These are phyloP conservation scores for Corythaixoides concolor DNA, from an alignment of 2,113 vertebrate species.

Conservation along the genomic window DNA sequence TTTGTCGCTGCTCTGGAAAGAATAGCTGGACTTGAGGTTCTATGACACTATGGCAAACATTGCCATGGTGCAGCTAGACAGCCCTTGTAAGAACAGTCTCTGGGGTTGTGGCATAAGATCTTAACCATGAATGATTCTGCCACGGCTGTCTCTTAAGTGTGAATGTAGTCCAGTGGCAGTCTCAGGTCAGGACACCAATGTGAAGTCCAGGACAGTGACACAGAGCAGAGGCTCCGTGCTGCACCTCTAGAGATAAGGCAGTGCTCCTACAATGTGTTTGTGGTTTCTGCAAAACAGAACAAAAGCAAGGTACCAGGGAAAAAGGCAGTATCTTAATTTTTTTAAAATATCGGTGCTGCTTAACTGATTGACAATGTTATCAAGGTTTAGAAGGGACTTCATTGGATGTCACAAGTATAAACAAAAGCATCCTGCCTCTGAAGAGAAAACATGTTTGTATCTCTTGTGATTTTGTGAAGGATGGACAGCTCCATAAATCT, in stretches of 20 bases:
- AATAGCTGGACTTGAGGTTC: background rate
- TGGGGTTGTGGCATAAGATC: background rate
- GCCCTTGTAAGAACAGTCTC: background rate
- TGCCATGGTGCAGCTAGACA: background rate
- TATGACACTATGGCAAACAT: background rate
- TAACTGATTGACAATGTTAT: background rate
- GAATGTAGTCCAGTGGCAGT: background rate
- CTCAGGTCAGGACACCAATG: background rate
- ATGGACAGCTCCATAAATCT: fast-evolving
- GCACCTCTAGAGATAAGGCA: background rate
- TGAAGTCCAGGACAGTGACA: background rate
- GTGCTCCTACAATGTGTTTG: background rate
- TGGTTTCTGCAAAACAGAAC: background rate
- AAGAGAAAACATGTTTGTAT: background rate
- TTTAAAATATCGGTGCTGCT: background rate
- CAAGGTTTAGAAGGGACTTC: background rate
- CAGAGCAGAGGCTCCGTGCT: background rate
- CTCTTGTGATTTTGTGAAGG: background rate
- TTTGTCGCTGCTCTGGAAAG: background rate
- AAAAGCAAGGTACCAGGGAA: background rate
- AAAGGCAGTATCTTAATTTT: background rate
- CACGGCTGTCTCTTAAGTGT: background rate
- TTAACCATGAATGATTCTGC: background rate
- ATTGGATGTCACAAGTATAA: background rate
- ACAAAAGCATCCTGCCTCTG: background rate